Evolutionary conservation across 2,888 invertebrate genomes (phyloP), one percentile per base, ranked within the genome.

Genomic region (Drosophila macrothrix): DNA sequence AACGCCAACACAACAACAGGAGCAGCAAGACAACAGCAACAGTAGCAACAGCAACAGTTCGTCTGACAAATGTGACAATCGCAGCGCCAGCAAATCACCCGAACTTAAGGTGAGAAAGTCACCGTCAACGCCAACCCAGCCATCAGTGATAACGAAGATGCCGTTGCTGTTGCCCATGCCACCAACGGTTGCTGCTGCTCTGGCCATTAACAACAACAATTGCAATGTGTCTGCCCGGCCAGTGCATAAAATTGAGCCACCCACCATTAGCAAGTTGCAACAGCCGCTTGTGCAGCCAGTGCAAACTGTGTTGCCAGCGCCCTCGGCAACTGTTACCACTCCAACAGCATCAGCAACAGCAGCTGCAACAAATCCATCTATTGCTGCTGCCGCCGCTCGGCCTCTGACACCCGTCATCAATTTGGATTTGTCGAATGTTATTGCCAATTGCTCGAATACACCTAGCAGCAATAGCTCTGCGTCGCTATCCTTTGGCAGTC

Each of bases 231-330:
- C 63, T 14, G 43, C 52, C 1, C 64, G 62, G 16, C 59, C 53
- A 5, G 41, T 93, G 72, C 84, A 85, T 46, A 94, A 94, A 80
- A 88, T 93, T 22, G 92, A 92, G 50, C 90, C 92, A 9, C 92
- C 93, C 41, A 92, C 92, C 1, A 91, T 92, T 5, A 91, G 88
- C 19, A 91, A 91, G 43, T 61, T 85, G 62, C 91, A 90, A 31
- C 92, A 92, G 53, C 92, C 93, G 0, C 73, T 92, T 37, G 86
- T 93, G 19, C 92, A 93, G 54, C 92, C 92, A 0, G 92, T 91
- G 12, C 92, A 91, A 58, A 88, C 91, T 3, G 84, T 92, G n/a
- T 86, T 94, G 28, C 88, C 92, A 2, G 73, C 52, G 2, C 90
- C 89, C 0, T 16, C 59, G 19, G 22, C 58, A 25, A 14, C 62